Base-by-base conservation (phyloP, 2,888 invertebrate genomes). In the Acronicta alni region DNA sequence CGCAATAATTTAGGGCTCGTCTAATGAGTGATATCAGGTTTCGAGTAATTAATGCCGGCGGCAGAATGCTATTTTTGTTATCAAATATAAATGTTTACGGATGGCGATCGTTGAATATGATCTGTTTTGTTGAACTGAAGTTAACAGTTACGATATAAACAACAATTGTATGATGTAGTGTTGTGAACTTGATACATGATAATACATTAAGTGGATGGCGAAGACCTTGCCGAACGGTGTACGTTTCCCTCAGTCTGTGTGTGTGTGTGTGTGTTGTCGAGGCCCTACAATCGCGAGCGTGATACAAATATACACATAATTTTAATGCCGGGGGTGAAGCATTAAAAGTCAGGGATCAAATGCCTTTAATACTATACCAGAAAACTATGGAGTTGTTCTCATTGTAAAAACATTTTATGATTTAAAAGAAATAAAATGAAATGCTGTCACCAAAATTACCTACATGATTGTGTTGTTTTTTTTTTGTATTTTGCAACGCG, bases 341-440 rank as follows among this genome's bases (percentile, higher is more conserved):
- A 94, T 94, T 94, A 94, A 93, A 94, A 94, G 94, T 94, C 94
- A 93, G 90, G 94, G 94, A 94, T 94, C 94, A 94, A 94, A 94
- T 94, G 89, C 93, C 92, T 91, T 87, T 92, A 92, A 93, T 92
- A 86, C 92, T 81, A 74, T 79, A 76, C 58, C 53, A 60, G 65
- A 73, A 83, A 83, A 76, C 82, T 75, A 57, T 88, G 65, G 88
- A 89, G 86, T 74, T 59, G 80, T 57, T 51, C 17, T 47, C 16
- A 32, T 46, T 51, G 17, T 26, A 8, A 42, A 44, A 43, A 54
- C 46, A 39, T 32, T 15, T 0, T 23, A 10, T 3, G 30, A 12
- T 30, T 30, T 30, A 30, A 12, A 30, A 12, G 12, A 1, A 30
- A 12, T 30, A 10, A 30, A 30, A 30, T 26, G 9, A 9, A 8